phyloP scores from a whole-genome alignment of 2,888 invertebrate species.

The Dolichopus griseipennis region DNA sequence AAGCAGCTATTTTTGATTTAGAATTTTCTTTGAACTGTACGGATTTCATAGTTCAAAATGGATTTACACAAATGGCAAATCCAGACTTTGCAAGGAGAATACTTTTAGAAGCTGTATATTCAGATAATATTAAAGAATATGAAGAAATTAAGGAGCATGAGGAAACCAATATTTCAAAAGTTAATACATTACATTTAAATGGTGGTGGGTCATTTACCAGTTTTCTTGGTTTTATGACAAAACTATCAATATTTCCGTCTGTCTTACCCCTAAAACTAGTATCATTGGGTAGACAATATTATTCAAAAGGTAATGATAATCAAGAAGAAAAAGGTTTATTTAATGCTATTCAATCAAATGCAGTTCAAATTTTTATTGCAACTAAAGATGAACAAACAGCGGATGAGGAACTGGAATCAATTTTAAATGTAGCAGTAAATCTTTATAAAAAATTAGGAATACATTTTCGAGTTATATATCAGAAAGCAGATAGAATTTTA shows the following conservation, averaged over 20 bases:
- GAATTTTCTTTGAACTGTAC: constrained; percentile 33
- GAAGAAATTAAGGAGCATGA: constrained; percentile 48
- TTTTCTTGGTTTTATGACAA: constrained; percentile 64
- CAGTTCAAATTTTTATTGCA: constrained; percentile 57
- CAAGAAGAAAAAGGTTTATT: constrained; percentile 48
- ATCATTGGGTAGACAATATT: constrained; percentile 61
- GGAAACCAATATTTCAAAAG: constrained; percentile 37
- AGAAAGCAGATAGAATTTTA: constrained; percentile 53
- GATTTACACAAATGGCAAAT: constrained; percentile 61
- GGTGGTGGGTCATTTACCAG: constrained; percentile 67
- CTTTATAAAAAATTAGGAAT: constrained; percentile 58
- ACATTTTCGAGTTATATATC: constrained; percentile 57
- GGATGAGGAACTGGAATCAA: constrained; percentile 49
- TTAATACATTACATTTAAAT: constrained; percentile 60
- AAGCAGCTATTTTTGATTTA: constrained; percentile 65
- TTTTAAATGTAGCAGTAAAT: constrained; percentile 46
- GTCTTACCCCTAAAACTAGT: constrained; percentile 62
- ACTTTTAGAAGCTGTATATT: constrained; percentile 61
- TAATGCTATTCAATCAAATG: constrained; percentile 59
- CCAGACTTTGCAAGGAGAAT: constrained; percentile 69
- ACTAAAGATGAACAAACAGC: constrained; percentile 45
- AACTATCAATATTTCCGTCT: constrained; percentile 53
- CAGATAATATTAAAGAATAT: constrained; percentile 51
- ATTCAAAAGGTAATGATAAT: constrained; percentile 19
- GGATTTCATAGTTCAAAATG: constrained; percentile 40